Base-by-base conservation (phyloP, 2,888 invertebrate species). In the Macrosiphum euphorbiae region DNA sequence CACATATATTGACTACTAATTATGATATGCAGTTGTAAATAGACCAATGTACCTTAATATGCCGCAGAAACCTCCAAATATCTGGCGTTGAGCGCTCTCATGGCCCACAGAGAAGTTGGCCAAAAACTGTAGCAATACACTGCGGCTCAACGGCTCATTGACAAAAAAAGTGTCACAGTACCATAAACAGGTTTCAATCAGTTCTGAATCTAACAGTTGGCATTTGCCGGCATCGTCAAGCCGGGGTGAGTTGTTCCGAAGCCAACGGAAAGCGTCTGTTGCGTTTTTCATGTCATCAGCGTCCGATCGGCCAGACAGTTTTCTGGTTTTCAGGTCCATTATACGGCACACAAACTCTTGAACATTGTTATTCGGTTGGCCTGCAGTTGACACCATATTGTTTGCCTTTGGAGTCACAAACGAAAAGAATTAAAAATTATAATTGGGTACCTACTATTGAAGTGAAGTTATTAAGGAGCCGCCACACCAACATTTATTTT, bases 41-140 rank as follows among this genome's bases (percentile, higher is more conserved):
- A 78, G 8, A 35, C 35, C 35, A 35, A 78, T 78, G 20, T 61
- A 93, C 92, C 89, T 93, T 16, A 93, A 84, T 8, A 16, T 58
- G 4, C 16, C 7, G 26, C n/a, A 35, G 24, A 93, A 93, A 35
- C 16, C 0, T 58, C 88, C 13, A 24, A 44, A 47, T 58, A 93
- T 35, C 4, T 16, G 41, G 16, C 11, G 44, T 8, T 58, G 92
- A n/a, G 44, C 47, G 0, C 4, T 26, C 20, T 84, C 41, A 2
- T 89, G 3, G 7, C 84, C 47, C 1, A 84, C n/a, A 4, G 92
- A 93, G 35, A 93, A 93, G 58, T 93, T 93, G 1, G 92, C 78
- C n/a, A 93, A 93, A 84, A 93, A 93, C 24, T 93, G 92, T 89
- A 93, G 10, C 28, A 93, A 7, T 85, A 93, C 7, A 35, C 88